Evolutionary conservation across 2,113 vertebrate species (phyloP), one percentile per base, ranked within the genome.

Genomic region (Leuciscus idus): DNA sequence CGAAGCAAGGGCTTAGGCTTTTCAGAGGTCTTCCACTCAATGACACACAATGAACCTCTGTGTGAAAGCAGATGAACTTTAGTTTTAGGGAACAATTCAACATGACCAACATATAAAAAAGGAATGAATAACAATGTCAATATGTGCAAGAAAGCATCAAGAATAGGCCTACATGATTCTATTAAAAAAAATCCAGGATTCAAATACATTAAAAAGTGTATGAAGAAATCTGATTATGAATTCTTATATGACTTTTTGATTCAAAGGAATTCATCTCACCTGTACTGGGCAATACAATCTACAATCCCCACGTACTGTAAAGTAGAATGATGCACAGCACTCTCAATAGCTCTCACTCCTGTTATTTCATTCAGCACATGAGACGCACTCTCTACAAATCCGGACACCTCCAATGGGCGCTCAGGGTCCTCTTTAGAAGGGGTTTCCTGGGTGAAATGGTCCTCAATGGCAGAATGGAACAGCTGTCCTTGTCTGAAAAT

Each of bases 11-110:
- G 97, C 87, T 99, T 99, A 19, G 93, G 95, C 89, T 97, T 99
- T 89, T 98, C 98, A 0, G 98, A 99, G 7, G 98, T 99, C 88
- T 99, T 99, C 98, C 98, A 99, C 80, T 99, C 98, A 36, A 99
- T 98, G 85, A 96, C 94, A 93, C 98, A 99, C 11, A 98, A 66
- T 2, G 90, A 96, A 78, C 96, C 96, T 85, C 98, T 99, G 93
- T 66, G 11, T 77, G 76, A 91, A 30, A 90, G 84, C 19, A 70
- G 21, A 39, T 43, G 12, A n/a, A 9, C 5, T 15, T 80, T 77
- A 15, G 7, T 36, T 70, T 70, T 70, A 33, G 3, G 13, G 5
- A 9, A 15, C 12, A 33, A 55, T 80, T 80, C 55, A 80, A 43
- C 5, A 36, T 12, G 52, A 59, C 7, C 3, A 57, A n/a, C 5